Base-by-base conservation (phyloP, 2,113 vertebrate species). In the Lepidothrix coronata region DNA sequence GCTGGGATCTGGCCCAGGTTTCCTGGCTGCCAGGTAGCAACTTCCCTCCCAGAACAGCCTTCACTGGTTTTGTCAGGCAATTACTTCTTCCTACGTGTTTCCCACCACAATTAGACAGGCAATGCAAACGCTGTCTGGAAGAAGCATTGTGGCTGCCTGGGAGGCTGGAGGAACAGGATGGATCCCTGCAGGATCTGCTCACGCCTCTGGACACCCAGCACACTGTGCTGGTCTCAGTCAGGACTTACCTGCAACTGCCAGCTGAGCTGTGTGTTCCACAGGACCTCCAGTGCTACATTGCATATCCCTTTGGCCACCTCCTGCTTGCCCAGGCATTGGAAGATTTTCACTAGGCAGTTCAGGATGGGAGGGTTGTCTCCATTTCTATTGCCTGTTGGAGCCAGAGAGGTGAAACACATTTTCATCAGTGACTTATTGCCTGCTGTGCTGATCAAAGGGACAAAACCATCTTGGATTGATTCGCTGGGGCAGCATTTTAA, bases 231-330 rank as follows among this genome's bases (percentile, higher is more conserved):
- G 48, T 24, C 43, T 23, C 0, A 2, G 5, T 0, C 7, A 6
- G 8, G 31, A 66, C 90, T n/a, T 73, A 98, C 98, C 98, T 99
- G 98, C 59, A 98, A 98, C 7, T 99, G 98, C 98, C 98, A 98
- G 97, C 98, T 98, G 85, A 98, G 97, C 85, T 98, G 97, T 1
- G 97, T 98, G 35, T 98, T 98, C 63, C 91, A 93, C 33, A 98
- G 97, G 39, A 98, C 91, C 37, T 98, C 98, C 27, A 98, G 95
- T 14, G 98, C 98, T 98, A 98, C 98, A 61, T 97, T 98, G 93
- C 98, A 98, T 87, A 98, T 98, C 54, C 98, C 98, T 67, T 96
- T 98, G 57, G 98, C 98, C 98, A 98, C 98, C 41, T 99, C 98
- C 65, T 98, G 97, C 96, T 99, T 98, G 48, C 98, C 98, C 57